phyloP scores from a whole-genome alignment of 2,797 vertebrate genomes.

The Sciurus carolinensis region DNA sequence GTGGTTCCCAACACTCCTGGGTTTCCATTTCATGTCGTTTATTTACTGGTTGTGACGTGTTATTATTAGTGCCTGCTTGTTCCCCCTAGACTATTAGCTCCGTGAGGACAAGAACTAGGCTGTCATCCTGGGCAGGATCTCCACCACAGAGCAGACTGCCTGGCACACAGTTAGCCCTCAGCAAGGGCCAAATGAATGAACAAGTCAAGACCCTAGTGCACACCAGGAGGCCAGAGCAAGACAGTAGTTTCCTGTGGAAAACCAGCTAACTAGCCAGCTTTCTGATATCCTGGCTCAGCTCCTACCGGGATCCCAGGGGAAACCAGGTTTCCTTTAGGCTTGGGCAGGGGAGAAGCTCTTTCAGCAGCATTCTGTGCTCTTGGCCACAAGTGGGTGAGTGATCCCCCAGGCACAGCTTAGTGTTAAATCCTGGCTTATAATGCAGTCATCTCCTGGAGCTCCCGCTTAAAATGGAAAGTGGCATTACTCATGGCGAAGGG shows the following conservation, averaged over 20 bases:
- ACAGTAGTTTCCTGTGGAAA: slow-evolving; percentile 16
- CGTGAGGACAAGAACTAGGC: neutral
- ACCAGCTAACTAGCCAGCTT: neutral
- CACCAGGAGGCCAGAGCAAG: neutral
- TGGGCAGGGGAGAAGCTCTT: slow-evolving; percentile 75
- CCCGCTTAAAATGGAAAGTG: slow-evolving; percentile 87
- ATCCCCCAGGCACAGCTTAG: slow-evolving; percentile 77
- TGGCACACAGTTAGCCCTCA: neutral
- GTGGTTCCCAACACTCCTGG: slow-evolving; percentile 9
- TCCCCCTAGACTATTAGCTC: neutral
- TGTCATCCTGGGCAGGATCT: neutral
- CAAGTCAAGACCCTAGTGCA: neutral
- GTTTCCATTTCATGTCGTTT: neutral
- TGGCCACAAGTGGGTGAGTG: slow-evolving; percentile 81
- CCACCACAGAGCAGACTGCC: neutral
- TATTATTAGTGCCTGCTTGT: neutral
- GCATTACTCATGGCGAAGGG: slow-evolving; percentile 83
- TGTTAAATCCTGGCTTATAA: slow-evolving; percentile 78
- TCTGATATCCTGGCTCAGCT: slow-evolving; percentile 49
- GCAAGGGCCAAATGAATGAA: neutral
- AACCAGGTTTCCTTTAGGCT: slow-evolving; percentile 77
- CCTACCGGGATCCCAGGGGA: slow-evolving; percentile 60
- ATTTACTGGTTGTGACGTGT: neutral
- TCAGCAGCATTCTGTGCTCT: slow-evolving; percentile 65
- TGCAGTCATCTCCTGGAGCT: slow-evolving; percentile 78